Percentiles rank a stretch among this genome's conserved stretches.
Conservation (phyloP, 2,113 vertebrate genomes). For the Hypanus sabinus region DNA sequence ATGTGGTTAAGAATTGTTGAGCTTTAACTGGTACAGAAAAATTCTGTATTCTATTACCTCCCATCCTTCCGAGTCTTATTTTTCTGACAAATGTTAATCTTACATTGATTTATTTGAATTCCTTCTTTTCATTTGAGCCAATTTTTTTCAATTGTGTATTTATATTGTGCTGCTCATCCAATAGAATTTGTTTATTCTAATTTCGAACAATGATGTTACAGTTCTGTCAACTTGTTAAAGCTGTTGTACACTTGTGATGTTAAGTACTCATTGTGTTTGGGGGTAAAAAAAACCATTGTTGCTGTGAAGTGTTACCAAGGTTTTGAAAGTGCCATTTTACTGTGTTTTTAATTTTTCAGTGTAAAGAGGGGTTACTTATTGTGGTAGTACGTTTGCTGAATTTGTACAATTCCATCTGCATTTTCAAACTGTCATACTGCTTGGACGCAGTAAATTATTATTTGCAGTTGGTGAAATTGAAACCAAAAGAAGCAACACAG, state of each 20-base stretch:
- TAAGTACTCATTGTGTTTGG: background rate
- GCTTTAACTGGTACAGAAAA: slow-evolving; percentile 9
- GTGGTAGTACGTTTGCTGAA: background rate
- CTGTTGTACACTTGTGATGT: background rate
- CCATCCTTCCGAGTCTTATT: background rate
- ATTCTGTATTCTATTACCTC: background rate
- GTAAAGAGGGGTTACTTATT: background rate
- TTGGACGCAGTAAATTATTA: background rate
- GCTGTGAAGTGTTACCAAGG: slow-evolving; percentile 9
- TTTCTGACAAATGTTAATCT: background rate
- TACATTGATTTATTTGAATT: background rate
- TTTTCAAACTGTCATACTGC: background rate
- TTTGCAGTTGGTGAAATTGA: slow-evolving; percentile 3
- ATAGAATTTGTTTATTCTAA: background rate
- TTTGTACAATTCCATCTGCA: slow-evolving; percentile 10
- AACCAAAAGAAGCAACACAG: slow-evolving; percentile 15
- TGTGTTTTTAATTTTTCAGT: background rate
- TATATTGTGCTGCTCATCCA: background rate
- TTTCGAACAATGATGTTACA: background rate
- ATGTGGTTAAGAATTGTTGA: too few species aligned
- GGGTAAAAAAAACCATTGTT: background rate
- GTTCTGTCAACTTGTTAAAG: too few species aligned
- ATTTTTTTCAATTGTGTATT: background rate
- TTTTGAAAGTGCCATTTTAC: slow-evolving; percentile 7
- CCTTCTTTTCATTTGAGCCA: background rate